Evolutionary conservation across 2,113 vertebrate species (phyloP).

Genomic region (Sprattus sprattus): DNA sequence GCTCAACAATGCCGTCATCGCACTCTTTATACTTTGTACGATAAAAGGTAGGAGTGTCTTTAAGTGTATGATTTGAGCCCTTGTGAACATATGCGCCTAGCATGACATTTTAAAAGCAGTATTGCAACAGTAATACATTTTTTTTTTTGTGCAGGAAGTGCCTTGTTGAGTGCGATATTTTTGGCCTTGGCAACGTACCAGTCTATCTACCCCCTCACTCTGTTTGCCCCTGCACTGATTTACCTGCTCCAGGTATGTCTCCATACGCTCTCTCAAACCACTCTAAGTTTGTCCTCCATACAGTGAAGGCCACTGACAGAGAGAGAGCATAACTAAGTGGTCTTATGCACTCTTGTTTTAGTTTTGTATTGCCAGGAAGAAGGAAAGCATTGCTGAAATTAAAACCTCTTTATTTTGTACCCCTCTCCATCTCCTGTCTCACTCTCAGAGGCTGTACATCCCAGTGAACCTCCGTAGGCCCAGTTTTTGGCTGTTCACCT

Average conservation of each 20-base stretch:
- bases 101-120: neutral
- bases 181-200: conserved; percentile 94
- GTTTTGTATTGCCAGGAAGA: neutral
- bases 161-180: conserved; percentile 90
- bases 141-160: conserved; percentile 74
- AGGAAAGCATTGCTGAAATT: neutral
- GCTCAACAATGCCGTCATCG: conserved; percentile 89
- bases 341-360: neutral
- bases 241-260: conserved; percentile 81
- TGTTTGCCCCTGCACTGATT: conserved; percentile 88
- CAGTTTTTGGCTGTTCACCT: conserved; percentile 86
- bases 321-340: neutral
- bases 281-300: no score
- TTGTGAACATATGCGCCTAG: neutral
- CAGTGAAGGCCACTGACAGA: no score
- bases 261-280: neutral
- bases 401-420: neutral
- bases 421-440: neutral
- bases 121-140: neutral
- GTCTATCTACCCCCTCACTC: conserved; percentile 88
- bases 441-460: conserved; percentile 83
- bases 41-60: conserved; percentile 80
- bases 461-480: conserved; percentile 79
- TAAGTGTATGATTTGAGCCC: neutral
- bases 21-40: conserved; percentile 89